A percentile compares a stretch with the other conserved stretches of the same genome.
Evolutionary conservation across 2,113 vertebrate species (phyloP).

Genomic region (Phoxinus phoxinus): DNA sequence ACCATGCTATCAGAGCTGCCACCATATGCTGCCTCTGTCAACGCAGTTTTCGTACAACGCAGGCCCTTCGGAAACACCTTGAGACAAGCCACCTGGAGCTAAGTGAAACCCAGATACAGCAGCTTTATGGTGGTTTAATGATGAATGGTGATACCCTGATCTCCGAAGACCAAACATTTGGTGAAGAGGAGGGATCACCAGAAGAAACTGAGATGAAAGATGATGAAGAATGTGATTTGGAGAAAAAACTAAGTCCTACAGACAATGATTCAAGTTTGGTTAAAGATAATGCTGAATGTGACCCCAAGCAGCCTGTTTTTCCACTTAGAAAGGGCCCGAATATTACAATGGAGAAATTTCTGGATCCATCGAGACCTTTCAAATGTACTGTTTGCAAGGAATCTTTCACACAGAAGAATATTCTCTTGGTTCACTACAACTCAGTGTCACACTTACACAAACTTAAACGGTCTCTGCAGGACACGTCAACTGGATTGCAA

Average conservation of each 20-base stretch:
- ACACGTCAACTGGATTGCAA: slow-evolving; percentile 82
- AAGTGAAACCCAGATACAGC: slow-evolving; percentile 88
- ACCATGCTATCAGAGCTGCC: slow-evolving; percentile 96
- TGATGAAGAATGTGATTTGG: slow-evolving; percentile 85
- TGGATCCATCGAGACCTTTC: slow-evolving; percentile 95
- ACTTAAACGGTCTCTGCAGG: slow-evolving; percentile 93
- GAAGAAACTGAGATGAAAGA: slow-evolving; percentile 89
- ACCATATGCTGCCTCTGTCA: slow-evolving; percentile 98
- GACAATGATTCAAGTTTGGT: slow-evolving; percentile 80
- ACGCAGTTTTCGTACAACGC: slow-evolving; percentile 95
- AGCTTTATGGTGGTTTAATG: slow-evolving; percentile 85
- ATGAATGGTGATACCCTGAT: slow-evolving; percentile 85
- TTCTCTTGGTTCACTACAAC: slow-evolving; percentile 97
- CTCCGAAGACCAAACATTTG: slow-evolving; percentile 82
- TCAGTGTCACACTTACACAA: slow-evolving; percentile 97
- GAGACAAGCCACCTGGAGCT: slow-evolving; percentile 92
- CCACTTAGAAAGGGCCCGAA: slow-evolving; percentile 89
- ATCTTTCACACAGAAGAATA: slow-evolving; percentile 98
- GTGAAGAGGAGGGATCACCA: slow-evolving; percentile 87
- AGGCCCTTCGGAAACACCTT: slow-evolving; percentile 96
- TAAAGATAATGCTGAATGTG: slow-evolving; percentile 83
- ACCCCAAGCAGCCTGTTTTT: slow-evolving; percentile 82
- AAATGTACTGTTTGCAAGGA: slow-evolving; percentile 98
- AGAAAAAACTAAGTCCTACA: slow-evolving; percentile 84
- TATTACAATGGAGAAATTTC: slow-evolving; percentile 95